Evolutionary conservation across 1,140 invertebrate genomes (phyloP).

Genomic region (Drosophila erecta): DNA sequence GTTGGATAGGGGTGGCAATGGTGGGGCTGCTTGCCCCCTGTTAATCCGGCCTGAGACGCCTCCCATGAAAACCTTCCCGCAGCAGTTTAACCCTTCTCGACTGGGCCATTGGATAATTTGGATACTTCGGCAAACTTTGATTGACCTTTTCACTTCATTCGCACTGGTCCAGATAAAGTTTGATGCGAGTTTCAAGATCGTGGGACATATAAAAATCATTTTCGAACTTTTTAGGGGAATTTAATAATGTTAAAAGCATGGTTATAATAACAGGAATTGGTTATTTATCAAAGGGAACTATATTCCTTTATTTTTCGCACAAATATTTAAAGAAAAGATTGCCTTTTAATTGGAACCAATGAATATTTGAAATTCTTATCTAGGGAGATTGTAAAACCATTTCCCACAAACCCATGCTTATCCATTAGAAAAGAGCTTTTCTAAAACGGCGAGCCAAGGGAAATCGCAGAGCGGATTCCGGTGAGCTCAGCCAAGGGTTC

Average conservation of each 20-base stretch:
- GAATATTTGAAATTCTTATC: background rate
- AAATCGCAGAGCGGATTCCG: constrained; percentile 11
- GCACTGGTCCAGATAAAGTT: constrained; percentile 31
- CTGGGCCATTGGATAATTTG: constrained; percentile 35
- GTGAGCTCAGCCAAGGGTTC: constrained; percentile 53
- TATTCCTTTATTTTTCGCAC: too few species aligned
- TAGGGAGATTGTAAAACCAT: background rate
- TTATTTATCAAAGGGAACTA: background rate
- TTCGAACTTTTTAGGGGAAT: background rate
- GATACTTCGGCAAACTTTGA: constrained; percentile 44
- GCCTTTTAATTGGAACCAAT: background rate
- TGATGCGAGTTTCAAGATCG: background rate
- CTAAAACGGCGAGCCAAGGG: constrained; percentile 5
- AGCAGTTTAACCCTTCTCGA: constrained; percentile 44
- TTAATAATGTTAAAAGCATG: background rate
- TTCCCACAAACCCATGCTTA: background rate
- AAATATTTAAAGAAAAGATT: background rate
- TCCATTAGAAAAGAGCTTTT: constrained; percentile 1
- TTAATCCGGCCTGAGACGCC: constrained; percentile 23
- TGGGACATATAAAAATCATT: constrained; percentile 1
- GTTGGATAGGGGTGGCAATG: background rate
- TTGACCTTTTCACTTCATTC: constrained; percentile 51
- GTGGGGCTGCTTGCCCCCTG: background rate
- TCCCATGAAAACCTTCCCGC: constrained; percentile 2
- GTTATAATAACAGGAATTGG: background rate